Base-by-base conservation (phyloP, 2,888 invertebrate species). In the Phaonia tiefii region DNA sequence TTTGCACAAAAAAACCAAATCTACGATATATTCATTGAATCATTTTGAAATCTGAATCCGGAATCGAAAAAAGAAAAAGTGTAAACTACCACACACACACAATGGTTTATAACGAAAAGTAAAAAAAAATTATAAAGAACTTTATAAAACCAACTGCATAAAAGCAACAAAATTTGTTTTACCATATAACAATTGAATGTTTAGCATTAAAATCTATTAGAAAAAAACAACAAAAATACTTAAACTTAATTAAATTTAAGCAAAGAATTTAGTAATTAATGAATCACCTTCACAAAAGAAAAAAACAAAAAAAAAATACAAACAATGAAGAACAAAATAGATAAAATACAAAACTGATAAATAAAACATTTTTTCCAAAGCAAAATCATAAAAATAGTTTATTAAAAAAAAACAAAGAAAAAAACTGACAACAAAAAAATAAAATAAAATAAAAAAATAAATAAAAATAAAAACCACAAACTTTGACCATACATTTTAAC, bases 401-500 rank as follows among this genome's bases (percentile, higher is more conserved):
- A n/a, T n/a, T n/a, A n/a, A 31, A 67, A 15, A 46, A 17, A 46
- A 49, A 49, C 10, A 66, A 2, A 54, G 10, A 3, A 22, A 7
- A 54, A 56, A 54, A 69, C 3, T 10, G 26, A 67, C n/a, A n/a
- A n/a, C n/a, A 67, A 67, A 46, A 11, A 17, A 37, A 54, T 37
- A 63, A 63, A 54, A 26, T 4, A 22, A 11, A 54, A 56, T 39
- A 54, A n/a, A 2, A 22, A n/a, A 54, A 56, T 42, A 69, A 31
- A 20, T 31, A 67, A 67, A 67, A 46, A n/a, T 5, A 37, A 54
- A 39, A 63, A 63, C 20, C 22, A 77, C 42, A 26, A 67, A 11
- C 22, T 72, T 72, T 25, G 66, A 72, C 42, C 71, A 77, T 67
- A 58, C 15, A 25, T 20, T 77, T 56, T 46, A 77, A 54, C 66